These are phyloP conservation scores for Napeogenes inachia DNA, from an alignment of 2,888 invertebrate genomes.

Conservation along the genomic window DNA sequence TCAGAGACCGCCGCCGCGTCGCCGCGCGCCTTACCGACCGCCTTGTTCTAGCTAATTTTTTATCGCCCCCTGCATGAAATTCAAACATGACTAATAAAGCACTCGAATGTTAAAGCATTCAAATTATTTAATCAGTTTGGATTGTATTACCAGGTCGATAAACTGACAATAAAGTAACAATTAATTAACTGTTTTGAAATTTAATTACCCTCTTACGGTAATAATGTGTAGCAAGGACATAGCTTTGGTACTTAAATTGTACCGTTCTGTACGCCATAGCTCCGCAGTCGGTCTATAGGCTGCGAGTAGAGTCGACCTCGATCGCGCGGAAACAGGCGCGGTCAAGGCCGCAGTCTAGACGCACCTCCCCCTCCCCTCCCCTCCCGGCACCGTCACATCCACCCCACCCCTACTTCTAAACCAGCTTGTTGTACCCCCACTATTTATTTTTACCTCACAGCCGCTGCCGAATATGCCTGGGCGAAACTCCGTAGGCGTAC, in stretches of 20 bases:
- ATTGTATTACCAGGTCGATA: too few species aligned
- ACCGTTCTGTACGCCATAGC: constrained; percentile 32
- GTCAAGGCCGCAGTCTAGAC: constrained; percentile 75
- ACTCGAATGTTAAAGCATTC: neutral
- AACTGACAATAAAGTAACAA: too few species aligned
- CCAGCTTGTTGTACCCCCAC: constrained; percentile 34
- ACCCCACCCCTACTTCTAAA: constrained; percentile 29
- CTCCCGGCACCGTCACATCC: constrained; percentile 37
- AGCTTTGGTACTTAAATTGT: constrained; percentile 18
- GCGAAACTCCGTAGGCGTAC: constrained; percentile 40
- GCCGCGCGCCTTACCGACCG: constrained; percentile 58
- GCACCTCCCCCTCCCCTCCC: constrained; percentile 47
- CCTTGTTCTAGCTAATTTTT: constrained; percentile 59
- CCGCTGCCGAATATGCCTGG: constrained; percentile 54
- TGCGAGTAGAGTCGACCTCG: constrained; percentile 66
- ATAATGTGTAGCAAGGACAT: constrained; percentile 12
- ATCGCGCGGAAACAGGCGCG: constrained; percentile 70
- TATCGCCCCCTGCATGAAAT: constrained; percentile 37
- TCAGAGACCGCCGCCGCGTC: constrained; percentile 63
- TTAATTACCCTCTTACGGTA: neutral
- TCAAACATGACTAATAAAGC: constrained; percentile 12
- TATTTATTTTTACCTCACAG: constrained; percentile 58
- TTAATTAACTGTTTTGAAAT: too few species aligned
- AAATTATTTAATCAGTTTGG: too few species aligned
- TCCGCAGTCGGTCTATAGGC: constrained; percentile 64